Evolutionary conservation across 1,140 invertebrate genomes (phyloP), one percentile per base, ranked within the genome.

Genomic region (Hyposmocoma kahamanoa): DNA sequence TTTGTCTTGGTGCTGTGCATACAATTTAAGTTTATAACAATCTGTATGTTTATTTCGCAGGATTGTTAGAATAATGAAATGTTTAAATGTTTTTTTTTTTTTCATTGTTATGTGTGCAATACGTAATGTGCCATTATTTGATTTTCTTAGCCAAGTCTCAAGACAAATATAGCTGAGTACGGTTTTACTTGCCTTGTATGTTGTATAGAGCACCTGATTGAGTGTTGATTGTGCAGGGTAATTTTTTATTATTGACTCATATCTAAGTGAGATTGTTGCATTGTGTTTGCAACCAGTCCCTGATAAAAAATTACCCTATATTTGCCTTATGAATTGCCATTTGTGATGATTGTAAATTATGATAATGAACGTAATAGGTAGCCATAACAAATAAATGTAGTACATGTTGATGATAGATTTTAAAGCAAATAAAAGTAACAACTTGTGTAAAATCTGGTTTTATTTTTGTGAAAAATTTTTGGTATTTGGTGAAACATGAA

Each of bases 321-420:
- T 64, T 67, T 71, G 79, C 69, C 72, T 80, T 77, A 72, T 67
- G 41, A 71, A 67, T 72, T 80, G 76, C 73, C 69, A 77, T 70
- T 71, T 80, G 72, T 79, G 68, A 76, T 76, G 62, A 65, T 53
- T 74, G 71, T 72, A 71, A 72, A 68, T 67, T 67, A 67, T 67
- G 59, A 62, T 38, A 30, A n/a, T 62, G 53, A 67, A 48, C 54
- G 54, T 51, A 56, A 59, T 71, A 56, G 71, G 66, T 74, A 41
- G 20, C 18, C 22, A 41, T 34, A 34, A 26, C 9, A 36, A 45
- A 51, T 51, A 32, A 44, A 50, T 43, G 72, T 83, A 80, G 74
- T 79, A 72, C 59, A 77, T 79, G 76, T 81, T 76, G 71, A 72
- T 56, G 57, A 72, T 78, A 78, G 68, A 71, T 42, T 65, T 70